Conservation (phyloP, 2,113 vertebrate species). For the Anhinga rufa region DNA sequence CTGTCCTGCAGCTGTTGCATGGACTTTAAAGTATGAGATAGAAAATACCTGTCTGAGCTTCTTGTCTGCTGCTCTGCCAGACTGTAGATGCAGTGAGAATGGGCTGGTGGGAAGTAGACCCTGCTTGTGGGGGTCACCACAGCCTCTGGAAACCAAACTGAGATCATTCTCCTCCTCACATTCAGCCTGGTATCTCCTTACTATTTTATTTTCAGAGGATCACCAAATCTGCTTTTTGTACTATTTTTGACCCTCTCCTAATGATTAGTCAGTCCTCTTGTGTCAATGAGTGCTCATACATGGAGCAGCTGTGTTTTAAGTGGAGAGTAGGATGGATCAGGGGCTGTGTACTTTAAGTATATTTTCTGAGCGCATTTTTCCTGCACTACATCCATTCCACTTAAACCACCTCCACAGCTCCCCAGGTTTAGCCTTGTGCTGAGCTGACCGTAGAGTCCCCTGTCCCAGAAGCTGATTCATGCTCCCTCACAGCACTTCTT, state of each 20-base stretch:
- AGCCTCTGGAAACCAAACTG: neutral
- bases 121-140: neutral
- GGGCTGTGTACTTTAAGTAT: neutral
- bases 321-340: neutral
- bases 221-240: neutral
- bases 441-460: neutral
- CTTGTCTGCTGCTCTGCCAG: neutral
- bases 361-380: neutral
- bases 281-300: neutral
- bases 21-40: neutral
- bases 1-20: fast-evolving
- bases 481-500: neutral
- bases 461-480: neutral
- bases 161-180: neutral
- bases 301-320: neutral
- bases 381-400: neutral
- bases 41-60: neutral
- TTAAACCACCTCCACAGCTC: neutral
- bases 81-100: neutral
- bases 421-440: neutral
- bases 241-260: neutral
- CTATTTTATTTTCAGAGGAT: neutral
- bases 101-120: neutral
- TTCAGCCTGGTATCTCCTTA: neutral
- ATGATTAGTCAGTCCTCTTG: neutral